These are phyloP conservation scores for Engystomops pustulosus DNA, from an alignment of 2,113 vertebrate genomes.

Conservation along the genomic window DNA sequence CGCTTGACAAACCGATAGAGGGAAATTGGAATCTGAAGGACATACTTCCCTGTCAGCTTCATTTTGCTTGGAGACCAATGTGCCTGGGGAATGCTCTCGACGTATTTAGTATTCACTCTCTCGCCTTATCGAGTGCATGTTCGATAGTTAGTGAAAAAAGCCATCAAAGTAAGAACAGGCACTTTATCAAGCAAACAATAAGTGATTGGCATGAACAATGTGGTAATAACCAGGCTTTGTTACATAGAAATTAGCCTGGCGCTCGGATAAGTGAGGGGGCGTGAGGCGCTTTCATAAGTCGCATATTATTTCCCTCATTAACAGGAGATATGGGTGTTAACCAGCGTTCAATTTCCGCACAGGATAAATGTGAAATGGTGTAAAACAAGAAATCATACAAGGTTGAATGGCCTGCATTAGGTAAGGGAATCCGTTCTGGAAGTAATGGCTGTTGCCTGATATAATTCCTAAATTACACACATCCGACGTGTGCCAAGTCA, in stretches of 20 bases:
- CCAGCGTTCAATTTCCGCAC: neutral
- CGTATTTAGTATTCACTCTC: slow-evolving; percentile 11
- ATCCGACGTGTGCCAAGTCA: too few species aligned
- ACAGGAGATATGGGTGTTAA: slow-evolving; percentile 23
- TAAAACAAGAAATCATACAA: neutral
- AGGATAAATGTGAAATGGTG: slow-evolving; percentile 2
- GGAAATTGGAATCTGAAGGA: slow-evolving; percentile 17
- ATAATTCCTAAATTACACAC: too few species aligned
- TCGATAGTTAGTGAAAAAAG: slow-evolving; percentile 36
- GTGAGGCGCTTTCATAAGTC: neutral
- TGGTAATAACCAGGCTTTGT: slow-evolving; percentile 31
- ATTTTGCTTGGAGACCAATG: slow-evolving; percentile 39
- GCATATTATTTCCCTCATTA: slow-evolving; percentile 17
- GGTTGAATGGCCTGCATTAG: neutral
- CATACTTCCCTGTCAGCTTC: slow-evolving; percentile 29
- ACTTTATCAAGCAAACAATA: slow-evolving; percentile 35
- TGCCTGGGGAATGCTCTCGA: neutral
- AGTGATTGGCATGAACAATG: slow-evolving; percentile 45
- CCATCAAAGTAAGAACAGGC: slow-evolving; percentile 42
- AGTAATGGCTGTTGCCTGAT: neutral
- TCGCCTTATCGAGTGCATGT: slow-evolving; percentile 20
- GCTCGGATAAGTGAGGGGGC: slow-evolving; percentile 1
- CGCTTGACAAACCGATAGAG: neutral
- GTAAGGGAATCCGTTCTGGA: neutral
- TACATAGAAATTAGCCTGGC: slow-evolving; percentile 31